These are phyloP conservation scores for Cyanocitta stelleri DNA, from an alignment of 2,113 vertebrate genomes.

Conservation along the genomic window DNA sequence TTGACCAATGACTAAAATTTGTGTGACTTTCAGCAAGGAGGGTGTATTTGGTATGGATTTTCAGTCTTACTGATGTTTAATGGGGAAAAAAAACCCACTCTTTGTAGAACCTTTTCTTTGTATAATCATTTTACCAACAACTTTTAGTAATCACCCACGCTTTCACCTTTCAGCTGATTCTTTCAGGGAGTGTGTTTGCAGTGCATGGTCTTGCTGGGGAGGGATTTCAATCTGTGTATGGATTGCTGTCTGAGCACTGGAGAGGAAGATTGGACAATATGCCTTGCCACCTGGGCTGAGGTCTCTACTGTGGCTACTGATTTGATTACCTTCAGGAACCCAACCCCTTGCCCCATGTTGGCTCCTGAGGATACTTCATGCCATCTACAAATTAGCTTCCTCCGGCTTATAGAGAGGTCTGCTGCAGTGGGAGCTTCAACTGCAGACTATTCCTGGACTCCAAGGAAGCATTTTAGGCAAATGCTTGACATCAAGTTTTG, in stretches of 20 bases:
- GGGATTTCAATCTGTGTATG: not conserved
- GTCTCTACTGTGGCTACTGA: not conserved
- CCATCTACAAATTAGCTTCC: not conserved
- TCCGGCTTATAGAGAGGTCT: not conserved
- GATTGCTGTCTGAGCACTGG: not conserved
- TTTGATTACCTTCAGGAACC: not conserved
- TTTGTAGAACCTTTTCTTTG: not conserved
- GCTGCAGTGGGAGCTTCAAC: not conserved
- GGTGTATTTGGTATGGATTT: not conserved
- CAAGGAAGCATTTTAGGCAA: not conserved
- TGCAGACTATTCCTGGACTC: not conserved
- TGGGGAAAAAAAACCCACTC: not conserved
- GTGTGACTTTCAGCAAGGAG: not conserved
- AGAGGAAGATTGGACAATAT: not conserved
- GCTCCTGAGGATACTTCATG: not conserved
- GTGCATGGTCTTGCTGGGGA: not conserved
- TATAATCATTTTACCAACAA: not conserved
- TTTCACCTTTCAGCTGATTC: not conserved
- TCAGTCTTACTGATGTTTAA: not conserved
- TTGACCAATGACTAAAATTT: not conserved
- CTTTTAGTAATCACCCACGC: not conserved
- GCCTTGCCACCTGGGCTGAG: not conserved
- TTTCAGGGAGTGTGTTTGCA: not conserved
- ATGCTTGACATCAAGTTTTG: not conserved
- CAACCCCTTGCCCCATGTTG: fast-evolving